Percentiles rank a stretch among this genome's conserved stretches.
Evolutionary conservation across 2,113 vertebrate species (phyloP).

Genomic region (Indicator maculatus): DNA sequence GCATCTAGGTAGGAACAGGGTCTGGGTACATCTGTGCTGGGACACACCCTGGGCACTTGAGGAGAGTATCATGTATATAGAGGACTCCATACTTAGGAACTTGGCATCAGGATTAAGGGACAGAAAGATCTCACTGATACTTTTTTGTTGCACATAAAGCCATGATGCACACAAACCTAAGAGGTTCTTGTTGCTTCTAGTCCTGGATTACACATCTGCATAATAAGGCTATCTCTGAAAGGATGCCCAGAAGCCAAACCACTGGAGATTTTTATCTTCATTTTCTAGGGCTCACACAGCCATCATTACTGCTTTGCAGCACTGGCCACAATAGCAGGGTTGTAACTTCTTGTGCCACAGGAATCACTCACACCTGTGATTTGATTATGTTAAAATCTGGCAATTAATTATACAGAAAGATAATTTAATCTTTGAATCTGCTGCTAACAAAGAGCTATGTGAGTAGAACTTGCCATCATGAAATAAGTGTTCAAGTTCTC

Average conservation of each 20-base stretch:
- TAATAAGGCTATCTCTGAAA: not conserved
- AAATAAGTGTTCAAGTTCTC: not conserved
- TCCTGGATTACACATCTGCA: not conserved
- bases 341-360: conserved; percentile 16
- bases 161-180: not conserved
- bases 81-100: not conserved
- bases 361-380: not conserved
- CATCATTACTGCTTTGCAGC: not conserved
- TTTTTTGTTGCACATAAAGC: not conserved
- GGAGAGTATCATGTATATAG: not conserved
- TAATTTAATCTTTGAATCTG: conserved; percentile 14
- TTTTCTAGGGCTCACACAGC: not conserved
- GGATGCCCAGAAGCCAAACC: conserved; percentile 15
- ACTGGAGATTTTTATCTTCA: not conserved
- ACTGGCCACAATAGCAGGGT: not conserved
- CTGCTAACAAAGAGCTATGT: not conserved
- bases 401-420: conserved; percentile 4
- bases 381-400: not conserved
- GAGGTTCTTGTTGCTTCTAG: not conserved
- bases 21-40: not conserved
- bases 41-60: not conserved
- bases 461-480: not conserved
- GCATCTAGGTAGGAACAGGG: not conserved
- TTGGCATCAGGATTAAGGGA: not conserved
- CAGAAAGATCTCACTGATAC: not conserved